Conservation (phyloP, 2,797 vertebrate species). For the Eutrigla gurnardus region DNA sequence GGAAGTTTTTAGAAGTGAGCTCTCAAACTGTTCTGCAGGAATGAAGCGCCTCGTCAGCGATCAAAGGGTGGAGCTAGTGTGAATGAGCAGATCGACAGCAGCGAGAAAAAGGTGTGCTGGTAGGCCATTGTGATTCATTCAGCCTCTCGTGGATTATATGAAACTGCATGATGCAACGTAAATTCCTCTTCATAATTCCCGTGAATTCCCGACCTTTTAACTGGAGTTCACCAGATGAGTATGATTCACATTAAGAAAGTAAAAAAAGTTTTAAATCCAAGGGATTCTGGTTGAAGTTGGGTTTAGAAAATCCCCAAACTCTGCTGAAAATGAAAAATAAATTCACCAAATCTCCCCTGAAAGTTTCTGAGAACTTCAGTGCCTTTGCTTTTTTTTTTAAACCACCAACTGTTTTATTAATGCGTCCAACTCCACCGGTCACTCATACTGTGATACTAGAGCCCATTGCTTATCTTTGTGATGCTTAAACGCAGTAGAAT, state of each 20-base stretch:
- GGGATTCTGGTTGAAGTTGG: background rate
- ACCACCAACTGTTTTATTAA: slow-evolving; percentile 25
- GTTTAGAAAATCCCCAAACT: background rate
- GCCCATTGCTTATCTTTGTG: slow-evolving; percentile 6
- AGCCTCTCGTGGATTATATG: background rate
- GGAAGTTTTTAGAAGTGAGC: background rate
- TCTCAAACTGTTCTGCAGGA: slow-evolving; percentile 6
- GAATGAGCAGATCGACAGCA: slow-evolving; percentile 5
- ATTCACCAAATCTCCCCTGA: background rate
- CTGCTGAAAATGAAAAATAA: background rate
- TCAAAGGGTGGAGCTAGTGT: slow-evolving; percentile 23
- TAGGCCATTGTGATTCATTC: background rate
- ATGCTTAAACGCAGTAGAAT: background rate
- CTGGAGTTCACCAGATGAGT: background rate
- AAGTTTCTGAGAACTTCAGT: slow-evolving; percentile 4
- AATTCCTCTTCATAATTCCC: background rate
- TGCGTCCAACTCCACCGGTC: slow-evolving; percentile 1
- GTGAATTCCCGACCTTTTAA: background rate
- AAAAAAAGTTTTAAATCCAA: background rate
- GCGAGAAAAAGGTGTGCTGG: slow-evolving; percentile 3
- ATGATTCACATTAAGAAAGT: background rate
- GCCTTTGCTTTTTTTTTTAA: slow-evolving; percentile 5
- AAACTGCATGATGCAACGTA: background rate
- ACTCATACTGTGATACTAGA: background rate
- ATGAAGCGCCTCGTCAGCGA: background rate